Percentiles rank a stretch among this genome's conserved stretches.
phyloP scores from a whole-genome alignment of 2,888 invertebrate species.

The Drymonia ruficornis region DNA sequence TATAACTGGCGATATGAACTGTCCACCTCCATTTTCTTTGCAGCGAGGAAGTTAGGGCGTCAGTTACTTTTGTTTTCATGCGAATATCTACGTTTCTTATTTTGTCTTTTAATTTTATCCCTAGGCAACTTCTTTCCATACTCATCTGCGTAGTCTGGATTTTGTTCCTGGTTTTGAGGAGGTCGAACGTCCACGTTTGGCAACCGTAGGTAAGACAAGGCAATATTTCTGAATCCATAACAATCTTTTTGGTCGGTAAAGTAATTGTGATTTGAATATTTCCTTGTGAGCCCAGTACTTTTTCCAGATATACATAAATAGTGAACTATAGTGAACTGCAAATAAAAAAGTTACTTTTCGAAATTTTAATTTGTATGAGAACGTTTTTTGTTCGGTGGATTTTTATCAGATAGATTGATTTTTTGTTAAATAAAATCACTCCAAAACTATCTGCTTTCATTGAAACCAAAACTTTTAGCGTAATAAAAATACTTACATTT shows the following conservation, averaged over 20 bases:
- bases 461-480: not conserved
- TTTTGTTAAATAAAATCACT: not conserved
- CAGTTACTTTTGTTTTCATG: constrained; percentile 1
- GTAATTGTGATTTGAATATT: too few relatives aligned
- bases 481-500: not conserved
- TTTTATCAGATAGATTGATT: too few relatives aligned
- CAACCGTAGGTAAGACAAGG: not conserved
- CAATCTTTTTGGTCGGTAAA: not conserved
- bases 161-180: constrained; percentile 11
- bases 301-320: too few relatives aligned
- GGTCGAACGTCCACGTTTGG: constrained; percentile 13
- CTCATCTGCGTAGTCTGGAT: constrained; percentile 11
- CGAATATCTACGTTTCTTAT: not conserved
- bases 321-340: too few relatives aligned
- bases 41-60: constrained; percentile 1
- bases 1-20: not conserved
- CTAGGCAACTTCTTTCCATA: constrained; percentile 14
- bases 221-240: not conserved
- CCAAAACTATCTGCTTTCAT: not conserved
- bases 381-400: too few relatives aligned
- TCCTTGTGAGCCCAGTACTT: too few relatives aligned
- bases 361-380: too few relatives aligned
- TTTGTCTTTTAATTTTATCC: constrained; percentile 9
- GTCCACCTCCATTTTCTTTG: constrained; percentile 4
- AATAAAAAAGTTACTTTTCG: too few relatives aligned